Percentiles rank a stretch among this genome's conserved stretches.
Evolutionary conservation across 2,113 vertebrate species (phyloP).

Genomic region (Cottus gobio): DNA sequence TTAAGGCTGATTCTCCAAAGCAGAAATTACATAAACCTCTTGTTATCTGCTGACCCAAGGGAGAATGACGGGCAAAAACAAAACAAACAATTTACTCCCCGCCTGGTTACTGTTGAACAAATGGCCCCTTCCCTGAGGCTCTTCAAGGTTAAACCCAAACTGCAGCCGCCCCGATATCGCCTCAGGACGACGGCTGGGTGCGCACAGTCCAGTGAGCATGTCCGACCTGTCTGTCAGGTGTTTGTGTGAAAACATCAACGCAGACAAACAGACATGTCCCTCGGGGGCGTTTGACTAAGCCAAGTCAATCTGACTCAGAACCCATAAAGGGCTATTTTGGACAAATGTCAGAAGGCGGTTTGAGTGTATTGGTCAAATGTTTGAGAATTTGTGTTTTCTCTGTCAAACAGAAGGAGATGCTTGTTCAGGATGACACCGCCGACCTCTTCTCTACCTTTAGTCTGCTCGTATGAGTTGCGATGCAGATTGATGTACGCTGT

Average conservation of each 20-base stretch:
- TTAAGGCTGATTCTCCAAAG: conserved; percentile 25
- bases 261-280: conserved; percentile 70
- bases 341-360: conserved; percentile 66
- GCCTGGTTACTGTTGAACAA: conserved; percentile 50
- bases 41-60: conserved; percentile 52
- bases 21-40: conserved; percentile 54
- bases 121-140: conserved; percentile 49
- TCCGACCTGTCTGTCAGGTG: conserved; percentile 74
- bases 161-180: conserved; percentile 12
- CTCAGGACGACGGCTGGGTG: conserved; percentile 31
- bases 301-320: conserved; percentile 71
- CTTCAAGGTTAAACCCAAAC: conserved; percentile 62
- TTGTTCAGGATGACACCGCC: conserved; percentile 41
- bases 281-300: conserved; percentile 62
- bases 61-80: conserved; percentile 37
- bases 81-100: conserved; percentile 54
- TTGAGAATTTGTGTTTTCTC: conserved; percentile 49
- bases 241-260: conserved; percentile 66
- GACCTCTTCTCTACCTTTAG: conserved; percentile 40
- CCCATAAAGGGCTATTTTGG: conserved; percentile 67
- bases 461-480: neutral
- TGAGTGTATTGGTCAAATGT: conserved; percentile 55
- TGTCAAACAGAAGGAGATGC: conserved; percentile 40
- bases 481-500: conserved; percentile 6
- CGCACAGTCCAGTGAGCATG: conserved; percentile 66